phyloP scores from a whole-genome alignment of 2,113 vertebrate species.

The Aphyosemion australe region DNA sequence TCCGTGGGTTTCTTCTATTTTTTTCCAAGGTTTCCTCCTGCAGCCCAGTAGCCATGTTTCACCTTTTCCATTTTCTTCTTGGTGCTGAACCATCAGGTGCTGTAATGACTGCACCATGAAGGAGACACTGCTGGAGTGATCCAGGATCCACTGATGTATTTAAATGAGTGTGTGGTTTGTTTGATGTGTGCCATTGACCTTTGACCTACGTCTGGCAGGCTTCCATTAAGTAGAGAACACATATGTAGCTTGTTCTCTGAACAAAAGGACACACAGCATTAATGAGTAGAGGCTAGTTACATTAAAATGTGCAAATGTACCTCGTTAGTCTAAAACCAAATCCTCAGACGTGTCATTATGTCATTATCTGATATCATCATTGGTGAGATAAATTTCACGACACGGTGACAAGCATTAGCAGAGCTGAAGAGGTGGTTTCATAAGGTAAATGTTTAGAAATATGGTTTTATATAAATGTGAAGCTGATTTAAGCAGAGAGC shows the following conservation, averaged over 20 bases:
- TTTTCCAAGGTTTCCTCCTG: conserved; percentile 9
- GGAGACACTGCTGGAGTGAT: conserved; percentile 7
- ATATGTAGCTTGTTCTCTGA: conserved; percentile 2
- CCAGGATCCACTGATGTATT: not conserved
- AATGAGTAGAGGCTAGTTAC: not conserved
- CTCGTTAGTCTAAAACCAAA: too few relatives aligned
- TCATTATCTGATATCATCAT: too few relatives aligned
- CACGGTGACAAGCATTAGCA: too few relatives aligned
- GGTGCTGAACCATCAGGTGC: not conserved
- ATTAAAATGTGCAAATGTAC: not conserved
- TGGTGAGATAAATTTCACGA: too few relatives aligned
- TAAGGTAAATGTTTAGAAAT: too few relatives aligned
- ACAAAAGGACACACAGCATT: not conserved
- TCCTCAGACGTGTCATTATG: too few relatives aligned
- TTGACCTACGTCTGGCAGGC: not conserved
- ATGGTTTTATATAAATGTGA: too few relatives aligned
- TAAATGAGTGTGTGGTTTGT: not conserved
- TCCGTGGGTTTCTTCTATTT: not conserved
- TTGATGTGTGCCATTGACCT: conserved; percentile 31
- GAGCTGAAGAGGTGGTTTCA: too few relatives aligned
- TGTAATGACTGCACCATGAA: not conserved
- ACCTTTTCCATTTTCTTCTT: not conserved
- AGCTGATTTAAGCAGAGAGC: too few relatives aligned
- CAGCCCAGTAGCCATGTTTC: conserved; percentile 9
- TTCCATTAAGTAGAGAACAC: conserved; percentile 18